Evolutionary conservation across 2,888 invertebrate genomes (phyloP), one percentile per base, ranked within the genome.

Genomic region (Tridacna gigas): DNA sequence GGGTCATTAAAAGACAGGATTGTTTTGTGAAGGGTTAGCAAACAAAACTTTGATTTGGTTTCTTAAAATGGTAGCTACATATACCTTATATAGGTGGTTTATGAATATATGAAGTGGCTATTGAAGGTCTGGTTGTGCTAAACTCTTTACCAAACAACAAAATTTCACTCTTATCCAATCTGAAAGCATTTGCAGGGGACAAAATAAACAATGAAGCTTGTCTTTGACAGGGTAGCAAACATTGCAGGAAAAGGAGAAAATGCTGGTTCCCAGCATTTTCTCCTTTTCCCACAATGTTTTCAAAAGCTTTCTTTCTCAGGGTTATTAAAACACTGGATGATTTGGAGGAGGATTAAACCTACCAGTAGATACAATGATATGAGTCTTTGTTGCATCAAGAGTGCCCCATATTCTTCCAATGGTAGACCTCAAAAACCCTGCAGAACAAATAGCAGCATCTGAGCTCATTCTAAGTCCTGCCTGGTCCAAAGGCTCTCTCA

Each of bases 341-440:
- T n/a, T 56, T 56, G 56, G 2, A n/a, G 9, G n/a, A 56, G 3
- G n/a, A 56, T 56, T 9, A n/a, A 56, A 77, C 56, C 79, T 77
- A 92, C 92, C 92, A 71, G 88, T 84, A 20, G 86, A 89, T 0
- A 92, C 81, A 2, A 91, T 75, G 0, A 92, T 82, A 37, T 90
- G 88, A 0, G 90, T 84, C 28, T 83, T 83, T 74, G 89, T 74
- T 28, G 90, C 90, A 18, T 86, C 81, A 11, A 92, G 63, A 12
- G 76, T 86, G 25, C 92, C 92, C 91, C 91, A 92, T 25, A 92
- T 79, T 28, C 85, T 79, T 18, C 88, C 77, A 3, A 74, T 66
- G 28, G 80, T 75, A 18, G 71, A 66, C 26, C 80, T 77, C n/a
- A 86, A 67, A 26, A 60, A 28, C 51, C 65, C 56, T 18, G 77